These are phyloP conservation scores for Protodeltote pygarga DNA, from an alignment of 2,888 invertebrate genomes.

Conservation along the genomic window DNA sequence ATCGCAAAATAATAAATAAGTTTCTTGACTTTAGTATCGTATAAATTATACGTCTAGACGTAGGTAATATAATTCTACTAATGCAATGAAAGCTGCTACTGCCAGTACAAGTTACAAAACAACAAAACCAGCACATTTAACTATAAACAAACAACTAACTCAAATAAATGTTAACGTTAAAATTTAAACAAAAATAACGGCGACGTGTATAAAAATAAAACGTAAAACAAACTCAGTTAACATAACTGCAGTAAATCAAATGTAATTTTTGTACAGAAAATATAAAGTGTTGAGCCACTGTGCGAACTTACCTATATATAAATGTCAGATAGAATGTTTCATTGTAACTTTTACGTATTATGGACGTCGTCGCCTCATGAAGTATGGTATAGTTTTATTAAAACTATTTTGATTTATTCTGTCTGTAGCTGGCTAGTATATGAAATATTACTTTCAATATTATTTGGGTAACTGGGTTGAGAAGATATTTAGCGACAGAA, in stretches of 20 bases:
- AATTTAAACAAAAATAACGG: conserved; percentile 40
- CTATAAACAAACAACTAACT: conserved; percentile 29
- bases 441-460: conserved; percentile 55
- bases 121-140: conserved; percentile 11
- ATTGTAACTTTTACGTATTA: conserved; percentile 32
- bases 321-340: conserved; percentile 27
- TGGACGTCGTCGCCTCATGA: conserved; percentile 20
- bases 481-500: conserved; percentile 19
- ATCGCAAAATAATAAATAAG: too few species aligned
- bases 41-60: conserved; percentile 25
- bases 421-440: conserved; percentile 34
- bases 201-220: conserved; percentile 23
- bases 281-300: conserved; percentile 33
- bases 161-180: conserved; percentile 35
- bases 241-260: conserved; percentile 49
- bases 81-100: conserved; percentile 20
- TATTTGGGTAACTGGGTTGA: conserved; percentile 33
- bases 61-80: conserved; percentile 26
- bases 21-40: conserved; percentile 7
- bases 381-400: conserved; percentile 53
- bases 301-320: conserved; percentile 28
- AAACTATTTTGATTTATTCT: conserved; percentile 56
- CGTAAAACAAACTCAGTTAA: conserved; percentile 39
- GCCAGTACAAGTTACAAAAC: conserved; percentile 9
- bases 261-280: conserved; percentile 44